These are phyloP conservation scores for Batillaria attramentaria DNA, from an alignment of 1,140 invertebrate genomes.

Conservation along the genomic window DNA sequence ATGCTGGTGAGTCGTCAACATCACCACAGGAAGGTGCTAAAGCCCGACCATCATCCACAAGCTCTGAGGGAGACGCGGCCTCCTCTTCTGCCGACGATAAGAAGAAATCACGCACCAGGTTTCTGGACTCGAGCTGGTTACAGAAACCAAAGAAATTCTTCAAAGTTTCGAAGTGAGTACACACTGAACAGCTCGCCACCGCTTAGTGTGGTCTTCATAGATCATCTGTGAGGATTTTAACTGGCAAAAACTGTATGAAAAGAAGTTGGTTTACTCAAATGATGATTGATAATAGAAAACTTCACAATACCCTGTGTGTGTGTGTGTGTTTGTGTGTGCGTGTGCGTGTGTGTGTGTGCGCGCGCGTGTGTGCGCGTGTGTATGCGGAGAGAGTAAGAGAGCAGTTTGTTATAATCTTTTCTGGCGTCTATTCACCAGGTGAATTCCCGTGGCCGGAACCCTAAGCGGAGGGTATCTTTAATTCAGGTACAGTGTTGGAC, in stretches of 20 bases:
- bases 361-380: background rate
- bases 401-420: too few species aligned
- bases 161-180: slow-evolving; percentile 70
- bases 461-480: slow-evolving; percentile 32
- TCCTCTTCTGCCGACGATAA: slow-evolving; percentile 50
- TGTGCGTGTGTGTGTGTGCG: background rate
- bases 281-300: background rate
- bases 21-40: slow-evolving; percentile 35
- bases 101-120: slow-evolving; percentile 56
- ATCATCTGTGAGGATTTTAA: background rate
- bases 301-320: background rate
- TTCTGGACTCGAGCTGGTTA: slow-evolving; percentile 63
- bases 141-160: slow-evolving; percentile 67
- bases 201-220: background rate
- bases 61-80: slow-evolving; percentile 53
- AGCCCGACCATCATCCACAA: slow-evolving; percentile 46
- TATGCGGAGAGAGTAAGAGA: too few species aligned
- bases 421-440: slow-evolving; percentile 6
- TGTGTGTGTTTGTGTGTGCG: too few species aligned
- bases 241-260: background rate
- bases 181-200: background rate
- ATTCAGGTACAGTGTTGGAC: too few species aligned
- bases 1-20: background rate
- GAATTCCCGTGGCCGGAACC: slow-evolving; percentile 31
- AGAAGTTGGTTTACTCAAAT: background rate